A percentile compares a stretch with the other conserved stretches of the same genome.
Conservation (phyloP, 2,888 invertebrate genomes). For the Cynaeus angustus region DNA sequence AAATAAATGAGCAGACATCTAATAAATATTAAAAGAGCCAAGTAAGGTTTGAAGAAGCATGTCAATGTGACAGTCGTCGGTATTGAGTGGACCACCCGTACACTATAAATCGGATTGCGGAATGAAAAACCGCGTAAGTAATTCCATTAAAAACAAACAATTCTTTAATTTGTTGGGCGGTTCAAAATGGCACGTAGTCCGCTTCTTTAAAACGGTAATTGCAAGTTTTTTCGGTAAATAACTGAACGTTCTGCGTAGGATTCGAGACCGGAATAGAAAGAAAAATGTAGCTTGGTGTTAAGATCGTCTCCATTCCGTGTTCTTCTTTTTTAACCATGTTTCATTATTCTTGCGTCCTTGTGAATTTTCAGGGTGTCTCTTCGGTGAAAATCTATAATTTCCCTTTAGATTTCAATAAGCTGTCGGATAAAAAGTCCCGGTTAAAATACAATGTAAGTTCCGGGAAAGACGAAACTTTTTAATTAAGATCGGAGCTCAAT, state of each 20-base stretch:
- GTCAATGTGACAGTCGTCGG: constrained; percentile 67
- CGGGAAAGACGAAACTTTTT: constrained; percentile 56
- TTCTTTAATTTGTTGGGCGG: constrained; percentile 34
- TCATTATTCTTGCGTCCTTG: no score
- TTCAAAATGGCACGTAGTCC: constrained; percentile 27
- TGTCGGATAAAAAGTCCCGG: constrained; percentile 42
- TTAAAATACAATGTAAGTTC: constrained; percentile 50
- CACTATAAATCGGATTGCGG: constrained; percentile 57
- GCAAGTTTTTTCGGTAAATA: constrained; percentile 13
- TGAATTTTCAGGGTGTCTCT: constrained; percentile 4
- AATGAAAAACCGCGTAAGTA: constrained; percentile 54
- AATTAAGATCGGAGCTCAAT: constrained; percentile 53
- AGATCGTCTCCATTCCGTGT: not conserved
- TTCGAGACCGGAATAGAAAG: not conserved
- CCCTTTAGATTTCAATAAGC: constrained; percentile 29
- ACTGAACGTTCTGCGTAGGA: not conserved
- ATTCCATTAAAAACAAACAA: constrained; percentile 44
- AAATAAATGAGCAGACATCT: constrained; percentile 61
- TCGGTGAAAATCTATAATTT: constrained; percentile 34
- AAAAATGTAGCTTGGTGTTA: not conserved
- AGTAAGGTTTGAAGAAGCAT: constrained; percentile 69
- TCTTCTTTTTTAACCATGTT: no score
- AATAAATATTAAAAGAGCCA: constrained; percentile 66
- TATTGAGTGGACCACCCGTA: constrained; percentile 66
- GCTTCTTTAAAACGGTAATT: constrained; percentile 32